Percentiles rank a stretch among this genome's conserved stretches.
phyloP scores from a whole-genome alignment of 2,797 vertebrate species.

The Lithobates pipiens region DNA sequence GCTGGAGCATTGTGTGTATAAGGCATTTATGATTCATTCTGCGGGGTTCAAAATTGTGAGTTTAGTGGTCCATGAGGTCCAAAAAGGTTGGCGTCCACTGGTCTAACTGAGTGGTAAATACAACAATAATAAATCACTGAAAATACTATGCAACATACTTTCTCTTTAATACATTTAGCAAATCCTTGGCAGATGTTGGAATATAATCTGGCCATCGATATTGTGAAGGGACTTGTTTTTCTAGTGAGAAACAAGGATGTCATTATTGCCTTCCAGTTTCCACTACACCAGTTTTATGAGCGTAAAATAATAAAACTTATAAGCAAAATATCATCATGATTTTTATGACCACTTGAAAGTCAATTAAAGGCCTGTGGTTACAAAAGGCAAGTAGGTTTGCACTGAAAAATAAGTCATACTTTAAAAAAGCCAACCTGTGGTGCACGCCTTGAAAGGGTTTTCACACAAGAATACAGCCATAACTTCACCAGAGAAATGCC shows the following conservation, averaged over 20 bases:
- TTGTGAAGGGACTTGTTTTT: conserved; percentile 21
- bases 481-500: conserved; percentile 29
- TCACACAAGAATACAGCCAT: conserved; percentile 42
- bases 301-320: conserved; percentile 41
- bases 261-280: conserved; percentile 31
- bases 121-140: too few relatives aligned
- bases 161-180: background rate
- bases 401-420: conserved; percentile 15
- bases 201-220: background rate
- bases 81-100: too few relatives aligned
- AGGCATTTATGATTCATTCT: too few relatives aligned
- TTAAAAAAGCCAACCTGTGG: conserved; percentile 3
- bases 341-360: conserved; percentile 55
- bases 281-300: conserved; percentile 31
- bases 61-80: too few relatives aligned
- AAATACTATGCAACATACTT: too few relatives aligned
- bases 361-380: conserved; percentile 59
- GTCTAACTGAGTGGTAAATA: too few relatives aligned
- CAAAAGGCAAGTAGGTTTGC: conserved; percentile 38
- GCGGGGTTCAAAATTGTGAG: too few relatives aligned
- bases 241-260: background rate
- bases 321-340: conserved; percentile 41
- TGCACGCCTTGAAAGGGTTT: background rate
- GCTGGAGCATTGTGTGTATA: too few relatives aligned
- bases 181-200: conserved; percentile 9